Conservation (phyloP, 2,888 invertebrate genomes). For the Papilio elwesi region DNA sequence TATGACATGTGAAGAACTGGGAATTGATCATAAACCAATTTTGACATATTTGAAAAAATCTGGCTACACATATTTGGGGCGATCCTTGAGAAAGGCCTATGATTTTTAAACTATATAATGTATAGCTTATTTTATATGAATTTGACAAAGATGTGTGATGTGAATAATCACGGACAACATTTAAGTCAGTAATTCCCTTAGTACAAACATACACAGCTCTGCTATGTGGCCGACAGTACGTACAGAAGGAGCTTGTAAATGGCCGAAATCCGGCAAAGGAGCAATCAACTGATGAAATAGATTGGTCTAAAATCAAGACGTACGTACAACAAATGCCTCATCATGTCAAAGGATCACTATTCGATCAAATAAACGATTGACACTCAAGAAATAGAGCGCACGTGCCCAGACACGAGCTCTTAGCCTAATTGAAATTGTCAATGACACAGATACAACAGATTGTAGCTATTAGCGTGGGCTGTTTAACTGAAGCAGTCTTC, state of each 20-base stretch:
- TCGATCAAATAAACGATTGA: constrained; percentile 31
- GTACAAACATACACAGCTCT: too few relatives aligned
- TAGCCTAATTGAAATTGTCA: constrained; percentile 36
- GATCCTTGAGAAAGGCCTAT: too few relatives aligned
- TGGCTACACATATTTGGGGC: too few relatives aligned
- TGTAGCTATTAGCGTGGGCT: constrained; percentile 35
- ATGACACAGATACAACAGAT: constrained; percentile 33
- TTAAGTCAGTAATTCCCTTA: too few relatives aligned
- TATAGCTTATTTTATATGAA: too few relatives aligned
- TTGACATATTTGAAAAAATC: too few relatives aligned
- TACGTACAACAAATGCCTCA: background rate
- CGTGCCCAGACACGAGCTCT: constrained; percentile 28
- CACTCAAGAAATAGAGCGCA: constrained; percentile 30
- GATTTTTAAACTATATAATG: too few relatives aligned
- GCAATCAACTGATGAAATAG: background rate
- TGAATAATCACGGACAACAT: too few relatives aligned
- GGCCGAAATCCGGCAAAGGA: background rate
- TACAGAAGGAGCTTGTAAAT: background rate
- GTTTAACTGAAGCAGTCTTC: background rate
- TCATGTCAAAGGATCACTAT: constrained; percentile 18
- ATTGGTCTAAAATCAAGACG: background rate
- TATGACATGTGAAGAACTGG: too few relatives aligned
- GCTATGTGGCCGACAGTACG: too few relatives aligned
- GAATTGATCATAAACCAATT: too few relatives aligned
- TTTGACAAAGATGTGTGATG: too few relatives aligned